These are phyloP conservation scores for Neoitamus cyanurus DNA, from an alignment of 2,888 invertebrate species.

Conservation along the genomic window DNA sequence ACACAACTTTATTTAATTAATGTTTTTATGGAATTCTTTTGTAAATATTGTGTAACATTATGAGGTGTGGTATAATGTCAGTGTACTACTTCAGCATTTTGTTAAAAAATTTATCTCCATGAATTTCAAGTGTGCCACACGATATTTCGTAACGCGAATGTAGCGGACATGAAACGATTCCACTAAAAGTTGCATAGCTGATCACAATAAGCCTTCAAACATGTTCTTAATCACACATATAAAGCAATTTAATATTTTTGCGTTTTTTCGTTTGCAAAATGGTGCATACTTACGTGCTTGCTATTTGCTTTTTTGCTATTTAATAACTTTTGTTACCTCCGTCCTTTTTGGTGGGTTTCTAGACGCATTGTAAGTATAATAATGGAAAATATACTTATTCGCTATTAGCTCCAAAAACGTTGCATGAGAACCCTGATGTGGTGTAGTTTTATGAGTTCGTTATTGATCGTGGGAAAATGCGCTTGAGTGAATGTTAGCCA, in stretches of 20 bases:
- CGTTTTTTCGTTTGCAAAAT: background rate
- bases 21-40: background rate
- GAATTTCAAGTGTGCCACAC: conserved; percentile 49
- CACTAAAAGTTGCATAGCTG: background rate
- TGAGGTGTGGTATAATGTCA: background rate
- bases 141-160: conserved; percentile 2
- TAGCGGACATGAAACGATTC: background rate
- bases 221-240: background rate
- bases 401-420: background rate
- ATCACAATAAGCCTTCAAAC: background rate
- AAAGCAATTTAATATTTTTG: background rate
- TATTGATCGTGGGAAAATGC: background rate
- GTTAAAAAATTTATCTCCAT: background rate
- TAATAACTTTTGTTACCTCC: background rate
- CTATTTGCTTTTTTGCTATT: background rate
- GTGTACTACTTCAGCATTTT: background rate
- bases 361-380: background rate
- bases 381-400: background rate
- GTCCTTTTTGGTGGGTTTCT: background rate
- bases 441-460: background rate
- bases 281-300: background rate
- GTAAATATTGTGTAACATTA: background rate
- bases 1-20: background rate
- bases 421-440: background rate
- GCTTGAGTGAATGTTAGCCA: background rate